Conservation (phyloP, 2,113 vertebrate species). For the Mobula birostris region DNA sequence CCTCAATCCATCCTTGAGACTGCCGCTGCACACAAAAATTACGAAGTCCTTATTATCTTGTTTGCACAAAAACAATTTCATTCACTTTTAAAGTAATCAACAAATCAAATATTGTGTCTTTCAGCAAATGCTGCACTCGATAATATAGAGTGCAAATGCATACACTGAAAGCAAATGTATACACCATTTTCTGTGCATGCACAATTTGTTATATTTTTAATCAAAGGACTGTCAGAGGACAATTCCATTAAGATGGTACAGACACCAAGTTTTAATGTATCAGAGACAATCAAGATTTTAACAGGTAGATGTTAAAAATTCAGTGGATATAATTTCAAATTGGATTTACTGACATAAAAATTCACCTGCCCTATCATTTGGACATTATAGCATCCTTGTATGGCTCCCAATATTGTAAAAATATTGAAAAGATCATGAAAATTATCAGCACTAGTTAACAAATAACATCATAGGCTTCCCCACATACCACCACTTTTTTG, state of each 20-base stretch:
- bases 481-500: too few relatives aligned
- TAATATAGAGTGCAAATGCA: too few relatives aligned
- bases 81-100: neutral
- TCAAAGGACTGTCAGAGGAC: neutral
- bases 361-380: too few relatives aligned
- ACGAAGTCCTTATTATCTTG: neutral
- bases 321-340: too few relatives aligned
- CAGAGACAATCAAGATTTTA: neutral
- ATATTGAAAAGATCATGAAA: too few relatives aligned
- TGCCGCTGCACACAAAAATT: conserved; percentile 56
- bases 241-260: neutral
- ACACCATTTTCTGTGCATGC: too few relatives aligned
- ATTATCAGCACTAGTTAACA: too few relatives aligned
- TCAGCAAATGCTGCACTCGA: neutral
- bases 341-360: too few relatives aligned
- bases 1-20: conserved; percentile 66
- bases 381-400: too few relatives aligned
- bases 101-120: neutral
- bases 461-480: too few relatives aligned
- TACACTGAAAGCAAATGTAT: neutral
- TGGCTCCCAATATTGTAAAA: too few relatives aligned
- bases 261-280: neutral
- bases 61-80: neutral
- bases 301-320: neutral
- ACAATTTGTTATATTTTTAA: neutral